These are phyloP conservation scores for Drosophila tsacasi DNA, from an alignment of 1,140 invertebrate species.

Conservation along the genomic window DNA sequence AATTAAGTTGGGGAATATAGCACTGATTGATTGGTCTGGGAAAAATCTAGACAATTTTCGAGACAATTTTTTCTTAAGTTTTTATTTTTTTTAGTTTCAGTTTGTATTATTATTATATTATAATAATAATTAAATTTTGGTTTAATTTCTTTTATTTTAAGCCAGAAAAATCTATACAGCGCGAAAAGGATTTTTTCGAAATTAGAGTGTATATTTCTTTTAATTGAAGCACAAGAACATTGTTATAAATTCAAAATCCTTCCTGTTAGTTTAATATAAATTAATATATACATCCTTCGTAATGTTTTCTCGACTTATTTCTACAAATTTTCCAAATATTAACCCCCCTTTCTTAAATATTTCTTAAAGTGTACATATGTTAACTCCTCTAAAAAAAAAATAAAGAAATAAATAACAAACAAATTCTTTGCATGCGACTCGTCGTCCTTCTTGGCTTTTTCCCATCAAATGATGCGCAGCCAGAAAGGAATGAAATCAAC, in stretches of 20 bases:
- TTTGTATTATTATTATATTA: too few relatives aligned
- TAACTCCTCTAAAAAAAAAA: background rate
- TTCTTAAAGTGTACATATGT: conserved; percentile 3
- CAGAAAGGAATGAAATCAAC: conserved; percentile 47
- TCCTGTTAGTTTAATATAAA: too few relatives aligned
- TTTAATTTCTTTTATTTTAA: too few relatives aligned
- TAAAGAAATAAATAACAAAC: background rate
- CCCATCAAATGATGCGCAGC: conserved; percentile 23
- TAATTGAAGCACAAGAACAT: too few relatives aligned
- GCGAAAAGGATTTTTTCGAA: too few relatives aligned
- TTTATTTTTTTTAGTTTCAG: background rate
- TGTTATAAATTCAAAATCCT: background rate
- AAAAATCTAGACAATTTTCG: background rate
- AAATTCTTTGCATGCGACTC: background rate
- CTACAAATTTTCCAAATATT: too few relatives aligned
- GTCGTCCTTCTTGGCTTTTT: conserved; percentile 1
- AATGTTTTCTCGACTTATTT: background rate
- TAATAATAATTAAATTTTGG: too few relatives aligned
- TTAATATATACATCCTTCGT: background rate
- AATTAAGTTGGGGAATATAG: background rate
- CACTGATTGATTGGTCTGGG: conserved; percentile 1
- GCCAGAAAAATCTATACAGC: too few relatives aligned
- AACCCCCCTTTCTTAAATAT: background rate
- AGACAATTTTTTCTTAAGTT: background rate
- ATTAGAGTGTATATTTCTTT: too few relatives aligned